phyloP scores from a whole-genome alignment of 2,888 invertebrate species.

The Meandrusa payeni region DNA sequence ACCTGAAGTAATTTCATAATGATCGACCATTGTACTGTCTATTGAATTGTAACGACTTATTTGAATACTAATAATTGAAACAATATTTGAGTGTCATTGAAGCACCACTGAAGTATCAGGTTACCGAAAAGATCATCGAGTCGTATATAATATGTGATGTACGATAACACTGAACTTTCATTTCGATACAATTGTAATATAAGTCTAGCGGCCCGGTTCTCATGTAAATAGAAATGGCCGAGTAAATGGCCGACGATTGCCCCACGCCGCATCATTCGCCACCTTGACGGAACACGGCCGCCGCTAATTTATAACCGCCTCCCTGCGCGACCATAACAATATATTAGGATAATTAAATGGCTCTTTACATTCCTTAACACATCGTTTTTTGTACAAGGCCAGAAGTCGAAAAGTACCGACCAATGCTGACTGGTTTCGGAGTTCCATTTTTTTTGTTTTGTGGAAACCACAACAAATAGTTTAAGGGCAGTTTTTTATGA shows the following conservation, averaged over 20 bases:
- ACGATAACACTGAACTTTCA: too few relatives aligned
- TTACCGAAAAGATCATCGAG: too few relatives aligned
- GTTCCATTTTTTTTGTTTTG: conserved; percentile 68
- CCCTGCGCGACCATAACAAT: conserved; percentile 76
- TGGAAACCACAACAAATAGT: conserved; percentile 77
- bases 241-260: conserved; percentile 31
- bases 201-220: too few relatives aligned
- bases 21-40: too few relatives aligned
- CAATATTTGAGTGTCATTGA: too few relatives aligned
- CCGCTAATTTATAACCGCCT: conserved; percentile 73
- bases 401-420: conserved; percentile 74
- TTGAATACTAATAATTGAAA: too few relatives aligned
- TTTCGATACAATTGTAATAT: too few relatives aligned
- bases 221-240: conserved; percentile 19
- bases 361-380: conserved; percentile 81
- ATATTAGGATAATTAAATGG: conserved; percentile 81
- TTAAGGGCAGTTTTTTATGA: conserved; percentile 71
- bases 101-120: too few relatives aligned
- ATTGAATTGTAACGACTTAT: too few relatives aligned
- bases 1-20: too few relatives aligned
- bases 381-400: conserved; percentile 73
- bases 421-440: conserved; percentile 77
- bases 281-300: conserved; percentile 51
- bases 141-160: too few relatives aligned
- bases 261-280: conserved; percentile 50